Base-by-base conservation (phyloP, 2,888 invertebrate genomes). In the Dolomedes plantarius region DNA sequence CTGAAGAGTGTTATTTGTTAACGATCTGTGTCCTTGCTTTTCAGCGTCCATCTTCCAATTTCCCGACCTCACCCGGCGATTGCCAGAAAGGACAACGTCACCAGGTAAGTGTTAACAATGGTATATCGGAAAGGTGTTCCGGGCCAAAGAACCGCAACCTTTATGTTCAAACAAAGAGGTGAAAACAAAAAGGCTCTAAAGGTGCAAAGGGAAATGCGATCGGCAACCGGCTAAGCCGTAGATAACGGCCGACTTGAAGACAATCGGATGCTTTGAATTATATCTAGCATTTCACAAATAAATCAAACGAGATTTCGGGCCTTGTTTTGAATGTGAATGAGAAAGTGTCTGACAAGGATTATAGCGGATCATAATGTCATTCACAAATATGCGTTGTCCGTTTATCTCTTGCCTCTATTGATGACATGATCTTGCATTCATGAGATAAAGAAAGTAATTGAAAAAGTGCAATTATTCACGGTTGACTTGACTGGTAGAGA, bases 31-130 rank as follows among this genome's bases (percentile, higher is more conserved):
- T 36, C 23, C 23, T 56, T 56, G 56, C n/a, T 46, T 81, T 81
- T 27, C 41, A 82, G 82, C 39, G 19, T 31, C 75, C 36, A 16
- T 67, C 39, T 75, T 69, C 41, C 41, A 62, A 50, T 76, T 82
- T 62, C 73, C 82, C 46, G 82, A 64, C 82, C 71, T 76, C 56
- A 82, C 39, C 36, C 75, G 75, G 2, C 68, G 75, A n/a, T 16
- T 82, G 19, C 71, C 75, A 7, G 82, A 82, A 64, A 50, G 75
- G 29, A 39, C 69, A 39, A 31, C 46, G 11, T 50, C 74, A 74
- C 75, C 69, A 36, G 82, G 82, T 82, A 75, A 82, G 82, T 75
- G 68, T 31, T 71, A 62, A 75, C 46, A 75, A 41, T 41, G 65
- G 76, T 68, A 31, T 67, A 65, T 28, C 41, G 16, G 11, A 32